Conservation (phyloP, 2,888 invertebrate species). For the Tinea semifulvella region DNA sequence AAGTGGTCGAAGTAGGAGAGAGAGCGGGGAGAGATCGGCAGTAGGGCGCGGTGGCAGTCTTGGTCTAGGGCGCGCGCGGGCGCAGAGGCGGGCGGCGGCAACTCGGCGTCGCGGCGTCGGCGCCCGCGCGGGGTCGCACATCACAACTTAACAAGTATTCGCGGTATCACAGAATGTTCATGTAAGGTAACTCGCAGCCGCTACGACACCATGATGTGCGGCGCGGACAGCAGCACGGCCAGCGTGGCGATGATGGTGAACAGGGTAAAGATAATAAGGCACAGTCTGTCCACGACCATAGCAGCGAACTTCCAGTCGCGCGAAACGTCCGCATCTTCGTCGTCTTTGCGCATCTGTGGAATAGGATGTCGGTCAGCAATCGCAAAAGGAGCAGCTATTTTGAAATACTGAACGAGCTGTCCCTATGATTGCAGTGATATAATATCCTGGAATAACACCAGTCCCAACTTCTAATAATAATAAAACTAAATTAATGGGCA, state of each 20-base stretch:
- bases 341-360: conserved; percentile 89
- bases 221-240: conserved; percentile 96
- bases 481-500: not conserved
- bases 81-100: conserved; percentile 56
- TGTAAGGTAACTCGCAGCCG: conserved; percentile 35
- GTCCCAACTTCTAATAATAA: not conserved
- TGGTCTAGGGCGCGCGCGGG: conserved; percentile 48
- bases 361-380: not conserved
- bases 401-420: too few species aligned
- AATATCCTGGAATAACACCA: not conserved
- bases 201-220: conserved; percentile 94
- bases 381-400: too few species aligned
- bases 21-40: conserved; percentile 39
- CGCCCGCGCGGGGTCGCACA: conserved; percentile 58
- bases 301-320: conserved; percentile 99
- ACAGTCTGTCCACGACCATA: conserved; percentile 99
- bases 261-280: conserved; percentile 99
- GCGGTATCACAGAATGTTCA: conserved; percentile 74
- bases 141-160: conserved; percentile 74
- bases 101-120: conserved; percentile 50
- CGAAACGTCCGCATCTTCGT: conserved; percentile 92
- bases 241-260: conserved; percentile 97
- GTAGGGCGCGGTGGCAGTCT: conserved; percentile 51
- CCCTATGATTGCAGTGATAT: too few species aligned
- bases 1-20: not conserved